phyloP scores from a whole-genome alignment of 2,113 vertebrate species.

The Pluvialis apricaria region DNA sequence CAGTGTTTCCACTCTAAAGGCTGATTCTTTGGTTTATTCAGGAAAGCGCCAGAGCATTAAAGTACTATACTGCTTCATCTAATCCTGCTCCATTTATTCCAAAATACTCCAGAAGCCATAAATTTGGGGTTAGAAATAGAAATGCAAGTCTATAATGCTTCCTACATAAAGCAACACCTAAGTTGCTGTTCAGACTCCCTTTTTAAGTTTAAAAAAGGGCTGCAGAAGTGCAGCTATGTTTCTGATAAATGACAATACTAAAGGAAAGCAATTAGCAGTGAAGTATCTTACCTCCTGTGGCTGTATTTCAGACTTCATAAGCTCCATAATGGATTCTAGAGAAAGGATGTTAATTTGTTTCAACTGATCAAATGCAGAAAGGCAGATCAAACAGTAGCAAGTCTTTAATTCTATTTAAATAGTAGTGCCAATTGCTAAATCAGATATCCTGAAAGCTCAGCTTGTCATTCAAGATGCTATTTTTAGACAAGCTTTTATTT shows the following conservation, averaged over 20 bases:
- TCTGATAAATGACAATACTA: background rate
- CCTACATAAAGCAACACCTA: background rate
- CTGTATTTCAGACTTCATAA: slow-evolving; percentile 76
- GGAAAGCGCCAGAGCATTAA: background rate
- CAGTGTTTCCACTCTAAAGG: background rate
- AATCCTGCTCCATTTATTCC: background rate
- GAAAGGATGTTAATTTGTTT: slow-evolving; percentile 52
- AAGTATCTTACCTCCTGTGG: slow-evolving; percentile 81
- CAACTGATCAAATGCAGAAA: slow-evolving; percentile 1
- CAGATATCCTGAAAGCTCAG: background rate
- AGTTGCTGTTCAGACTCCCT: background rate
- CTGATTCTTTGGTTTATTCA: background rate
- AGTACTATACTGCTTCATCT: background rate
- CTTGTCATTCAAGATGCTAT: background rate
- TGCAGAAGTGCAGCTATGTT: background rate
- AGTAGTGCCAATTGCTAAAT: background rate
- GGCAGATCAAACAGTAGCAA: background rate
- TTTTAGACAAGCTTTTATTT: background rate
- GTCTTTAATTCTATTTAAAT: background rate
- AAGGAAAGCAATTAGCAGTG: background rate
- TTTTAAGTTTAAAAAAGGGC: background rate
- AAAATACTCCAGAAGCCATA: background rate
- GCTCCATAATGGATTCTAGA: slow-evolving; percentile 70
- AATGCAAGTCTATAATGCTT: background rate
- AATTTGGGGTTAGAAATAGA: background rate